These are phyloP conservation scores for Triplophysa siluroides DNA, from an alignment of 2,113 vertebrate genomes.

Conservation along the genomic window DNA sequence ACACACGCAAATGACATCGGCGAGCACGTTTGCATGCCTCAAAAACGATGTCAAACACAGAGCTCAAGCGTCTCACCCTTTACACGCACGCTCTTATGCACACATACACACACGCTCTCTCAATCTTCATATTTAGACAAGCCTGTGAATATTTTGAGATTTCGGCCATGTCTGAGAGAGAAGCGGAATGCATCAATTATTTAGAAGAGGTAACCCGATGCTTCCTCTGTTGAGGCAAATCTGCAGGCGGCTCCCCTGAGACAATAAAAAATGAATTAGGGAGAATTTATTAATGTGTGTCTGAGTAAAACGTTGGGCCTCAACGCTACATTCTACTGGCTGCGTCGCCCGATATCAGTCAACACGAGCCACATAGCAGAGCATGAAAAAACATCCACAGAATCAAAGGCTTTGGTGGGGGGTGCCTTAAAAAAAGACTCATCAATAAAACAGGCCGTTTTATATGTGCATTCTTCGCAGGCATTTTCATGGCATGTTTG, in stretches of 20 bases:
- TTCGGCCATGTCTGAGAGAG: slow-evolving; percentile 80
- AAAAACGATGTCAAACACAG: slow-evolving; percentile 44
- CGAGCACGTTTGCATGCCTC: slow-evolving; percentile 2
- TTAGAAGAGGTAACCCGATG: slow-evolving; percentile 98
- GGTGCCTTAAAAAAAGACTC: slow-evolving; percentile 69
- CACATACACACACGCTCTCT: slow-evolving; percentile 34
- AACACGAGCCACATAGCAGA: slow-evolving; percentile 54
- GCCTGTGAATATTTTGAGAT: slow-evolving; percentile 89
- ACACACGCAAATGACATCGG: slow-evolving; percentile 38
- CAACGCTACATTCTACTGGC: slow-evolving; percentile 63
- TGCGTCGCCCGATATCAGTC: slow-evolving; percentile 46
- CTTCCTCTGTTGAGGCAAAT: slow-evolving; percentile 99
- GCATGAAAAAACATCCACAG: slow-evolving; percentile 44
- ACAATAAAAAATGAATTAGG: slow-evolving; percentile 99
- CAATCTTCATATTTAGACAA: slow-evolving; percentile 73
- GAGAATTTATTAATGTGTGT: slow-evolving; percentile 91
- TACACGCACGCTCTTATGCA: slow-evolving; percentile 8
- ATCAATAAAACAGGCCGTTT: slow-evolving; percentile 81
- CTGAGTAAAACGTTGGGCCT: slow-evolving; percentile 79
- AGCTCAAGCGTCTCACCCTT: background rate
- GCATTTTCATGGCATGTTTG: slow-evolving; percentile 75
- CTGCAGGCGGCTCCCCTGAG: slow-evolving; percentile 91
- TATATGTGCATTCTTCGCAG: slow-evolving; percentile 74
- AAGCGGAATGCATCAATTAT: slow-evolving; percentile 96
- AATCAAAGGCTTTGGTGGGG: slow-evolving; percentile 62